Evolutionary conservation across 2,888 invertebrate species (phyloP), one percentile per base, ranked within the genome.

Genomic region (Apamea sordens): DNA sequence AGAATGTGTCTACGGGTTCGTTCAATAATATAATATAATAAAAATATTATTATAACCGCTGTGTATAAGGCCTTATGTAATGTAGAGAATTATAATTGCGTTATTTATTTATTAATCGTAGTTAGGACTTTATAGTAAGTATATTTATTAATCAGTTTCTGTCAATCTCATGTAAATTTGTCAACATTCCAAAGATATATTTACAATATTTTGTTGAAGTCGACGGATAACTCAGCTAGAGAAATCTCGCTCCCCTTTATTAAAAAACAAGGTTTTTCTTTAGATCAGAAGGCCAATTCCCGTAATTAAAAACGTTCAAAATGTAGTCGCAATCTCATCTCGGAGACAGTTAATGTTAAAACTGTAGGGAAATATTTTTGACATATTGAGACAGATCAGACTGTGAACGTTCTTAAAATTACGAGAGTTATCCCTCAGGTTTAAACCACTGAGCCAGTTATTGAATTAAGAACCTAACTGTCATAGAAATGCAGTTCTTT

Each of bases 41-140:
- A 21, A 77, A 73, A 73, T 78, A 80, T 80, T 82, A 80, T 84
- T 84, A 80, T 85, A 85, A 86, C 65, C 64, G 70, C 79, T 83
- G 87, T 90, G 82, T 92, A 85, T 91, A 91, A 85, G 86, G 91
- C 92, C 92, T 92, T 90, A 89, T 83, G 84, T 90, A 89, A 88
- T 85, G 79, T 91, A 90, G 77, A 89, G 71, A 86, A 81, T 77
- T 87, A 87, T 86, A 73, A 84, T 82, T 86, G 63, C 44, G 83
- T 88, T 88, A 84, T 86, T 78, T 84, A 88, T 89, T 41, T 86
- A 88, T 88, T 86, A 89, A 84, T 88, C 64, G 81, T 93, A 93
- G 92, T 83, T 92, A 93, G 91, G 88, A 87, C 86, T 91, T 89
- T 90, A 86, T 84, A 87, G 78, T 85, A 76, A 77, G 18, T 74